These are phyloP conservation scores for Crocallis elinguaria DNA, from an alignment of 2,888 invertebrate genomes.

Conservation along the genomic window DNA sequence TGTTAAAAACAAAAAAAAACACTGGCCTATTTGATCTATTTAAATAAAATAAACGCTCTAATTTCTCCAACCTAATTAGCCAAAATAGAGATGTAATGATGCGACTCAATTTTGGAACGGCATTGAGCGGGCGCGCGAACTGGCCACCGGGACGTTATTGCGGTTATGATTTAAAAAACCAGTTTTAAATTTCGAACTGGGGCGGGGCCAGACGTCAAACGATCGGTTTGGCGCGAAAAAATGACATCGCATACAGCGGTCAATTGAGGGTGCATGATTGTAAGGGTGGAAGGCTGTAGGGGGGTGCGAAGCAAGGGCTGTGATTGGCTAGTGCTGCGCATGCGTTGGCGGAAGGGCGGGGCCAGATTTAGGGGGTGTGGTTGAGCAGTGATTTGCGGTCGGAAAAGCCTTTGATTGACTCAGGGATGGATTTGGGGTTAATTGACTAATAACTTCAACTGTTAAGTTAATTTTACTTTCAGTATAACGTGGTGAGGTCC, in stretches of 20 bases:
- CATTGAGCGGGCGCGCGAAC: constrained; percentile 52
- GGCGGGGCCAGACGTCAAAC: constrained; percentile 67
- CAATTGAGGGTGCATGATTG: constrained; percentile 72
- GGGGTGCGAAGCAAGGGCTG: constrained; percentile 46
- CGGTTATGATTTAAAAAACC: constrained; percentile 71
- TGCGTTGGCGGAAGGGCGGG: constrained; percentile 66
- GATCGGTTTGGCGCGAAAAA: constrained; percentile 78
- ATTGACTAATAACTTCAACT: constrained; percentile 17
- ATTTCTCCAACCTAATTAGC: constrained; percentile 17
- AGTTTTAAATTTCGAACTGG: constrained; percentile 65
- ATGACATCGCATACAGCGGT: constrained; percentile 77
- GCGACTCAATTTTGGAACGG: constrained; percentile 40
- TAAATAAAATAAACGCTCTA: neutral
- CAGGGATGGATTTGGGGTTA: constrained; percentile 55
- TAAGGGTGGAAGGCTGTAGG: constrained; percentile 39
- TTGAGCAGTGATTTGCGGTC: constrained; percentile 81
- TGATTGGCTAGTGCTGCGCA: constrained; percentile 70
- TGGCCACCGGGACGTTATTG: constrained; percentile 58
- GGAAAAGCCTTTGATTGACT: constrained; percentile 75
- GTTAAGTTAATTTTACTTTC: no score
- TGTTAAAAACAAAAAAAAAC: neutral
- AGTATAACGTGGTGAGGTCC: no score
- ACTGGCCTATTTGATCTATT: neutral
- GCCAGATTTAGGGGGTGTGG: constrained; percentile 77
- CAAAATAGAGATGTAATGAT: constrained; percentile 25